A percentile compares a stretch with the other conserved stretches of the same genome.
Evolutionary conservation across 2,797 vertebrate species (phyloP).

Genomic region (Aphelocoma californica): DNA sequence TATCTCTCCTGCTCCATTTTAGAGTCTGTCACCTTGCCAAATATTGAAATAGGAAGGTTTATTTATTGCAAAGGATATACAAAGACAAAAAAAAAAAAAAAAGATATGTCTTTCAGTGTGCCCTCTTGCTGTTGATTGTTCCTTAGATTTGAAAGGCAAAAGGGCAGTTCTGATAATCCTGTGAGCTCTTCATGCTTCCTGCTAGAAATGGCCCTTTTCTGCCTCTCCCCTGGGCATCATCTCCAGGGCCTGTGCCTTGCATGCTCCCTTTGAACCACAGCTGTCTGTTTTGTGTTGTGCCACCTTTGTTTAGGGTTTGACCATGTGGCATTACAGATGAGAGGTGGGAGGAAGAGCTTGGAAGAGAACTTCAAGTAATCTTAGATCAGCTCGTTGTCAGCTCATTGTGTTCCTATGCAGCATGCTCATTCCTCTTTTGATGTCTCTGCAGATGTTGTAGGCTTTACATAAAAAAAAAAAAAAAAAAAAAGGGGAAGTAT

Average conservation of each 20-base stretch:
- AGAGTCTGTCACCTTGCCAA: conserved; percentile 61
- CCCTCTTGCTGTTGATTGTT: conserved; percentile 28
- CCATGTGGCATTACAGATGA: neutral
- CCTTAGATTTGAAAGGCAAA: conserved; percentile 28
- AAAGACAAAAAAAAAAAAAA: neutral
- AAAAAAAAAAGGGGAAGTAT: neutral
- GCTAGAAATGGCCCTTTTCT: neutral
- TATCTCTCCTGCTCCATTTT: conserved; percentile 67
- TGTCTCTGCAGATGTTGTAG: conserved; percentile 29
- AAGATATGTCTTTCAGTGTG: neutral
- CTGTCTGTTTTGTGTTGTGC: neutral
- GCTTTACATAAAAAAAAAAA: neutral
- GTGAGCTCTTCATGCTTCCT: neutral
- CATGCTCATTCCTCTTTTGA: neutral
- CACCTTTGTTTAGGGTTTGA: neutral
- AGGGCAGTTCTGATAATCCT: neutral
- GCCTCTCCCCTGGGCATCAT: neutral
- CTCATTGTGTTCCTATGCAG: neutral
- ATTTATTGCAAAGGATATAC: conserved; percentile 59
- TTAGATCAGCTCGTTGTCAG: neutral
- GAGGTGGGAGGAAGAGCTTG: neutral
- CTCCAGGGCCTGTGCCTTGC: neutral
- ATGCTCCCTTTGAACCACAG: neutral
- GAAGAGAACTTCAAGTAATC: neutral
- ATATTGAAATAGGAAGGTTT: conserved; percentile 62